Percentiles rank a stretch among this genome's conserved stretches.
Evolutionary conservation across 2,888 invertebrate genomes (phyloP).

Genomic region (Tenodera sinensis): DNA sequence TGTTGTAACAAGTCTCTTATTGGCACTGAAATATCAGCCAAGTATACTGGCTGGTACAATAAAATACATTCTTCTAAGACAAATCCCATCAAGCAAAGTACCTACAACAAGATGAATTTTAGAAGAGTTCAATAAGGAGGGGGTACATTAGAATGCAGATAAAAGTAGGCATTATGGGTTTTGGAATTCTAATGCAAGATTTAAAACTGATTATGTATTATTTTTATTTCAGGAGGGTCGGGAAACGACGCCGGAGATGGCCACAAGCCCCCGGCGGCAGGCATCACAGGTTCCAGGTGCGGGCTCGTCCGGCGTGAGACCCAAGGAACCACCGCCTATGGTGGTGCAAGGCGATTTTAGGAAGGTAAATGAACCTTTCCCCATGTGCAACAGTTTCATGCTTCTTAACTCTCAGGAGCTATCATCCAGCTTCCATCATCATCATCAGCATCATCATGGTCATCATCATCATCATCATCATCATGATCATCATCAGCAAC

Average conservation of each 20-base stretch:
- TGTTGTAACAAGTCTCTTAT: too few species aligned
- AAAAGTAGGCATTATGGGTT: background rate
- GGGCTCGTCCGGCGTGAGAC: constrained; percentile 47
- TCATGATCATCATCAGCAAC: too few species aligned
- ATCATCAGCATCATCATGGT: too few species aligned
- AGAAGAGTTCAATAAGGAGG: too few species aligned
- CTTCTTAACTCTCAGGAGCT: background rate
- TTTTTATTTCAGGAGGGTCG: constrained; percentile 70
- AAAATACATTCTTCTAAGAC: too few species aligned
- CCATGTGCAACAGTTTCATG: background rate
- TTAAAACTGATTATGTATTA: background rate
- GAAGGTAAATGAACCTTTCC: constrained; percentile 57
- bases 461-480: too few species aligned
- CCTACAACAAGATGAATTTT: too few species aligned
- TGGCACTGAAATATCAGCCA: too few species aligned
- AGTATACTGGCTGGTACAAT: too few species aligned
- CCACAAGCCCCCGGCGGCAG: constrained; percentile 82
- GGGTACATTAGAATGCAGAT: background rate
- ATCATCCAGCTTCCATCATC: background rate
- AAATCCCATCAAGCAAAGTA: too few species aligned
- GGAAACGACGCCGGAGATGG: constrained; percentile 87
- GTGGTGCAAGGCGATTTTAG: constrained; percentile 91
- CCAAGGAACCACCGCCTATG: constrained; percentile 70
- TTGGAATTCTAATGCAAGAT: background rate
- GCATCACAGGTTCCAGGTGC: constrained; percentile 59